A percentile compares a stretch with the other conserved stretches of the same genome.
phyloP scores from a whole-genome alignment of 2,113 vertebrate genomes.

The Bettongia penicillata region DNA sequence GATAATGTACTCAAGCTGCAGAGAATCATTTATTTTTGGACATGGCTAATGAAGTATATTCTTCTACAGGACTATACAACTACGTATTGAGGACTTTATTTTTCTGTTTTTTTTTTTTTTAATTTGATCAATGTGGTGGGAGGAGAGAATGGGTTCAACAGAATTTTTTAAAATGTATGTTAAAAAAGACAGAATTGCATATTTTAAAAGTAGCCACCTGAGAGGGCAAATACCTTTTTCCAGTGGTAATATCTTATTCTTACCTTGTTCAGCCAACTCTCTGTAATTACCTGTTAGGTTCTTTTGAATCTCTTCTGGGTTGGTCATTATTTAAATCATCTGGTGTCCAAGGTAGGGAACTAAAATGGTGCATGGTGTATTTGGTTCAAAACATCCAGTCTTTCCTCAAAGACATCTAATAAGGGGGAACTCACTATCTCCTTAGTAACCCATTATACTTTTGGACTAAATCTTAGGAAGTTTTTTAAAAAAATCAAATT shows the following conservation, averaged over 20 bases:
- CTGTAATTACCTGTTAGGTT: background rate
- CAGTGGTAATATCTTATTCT: background rate
- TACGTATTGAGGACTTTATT: background rate
- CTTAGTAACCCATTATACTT: background rate
- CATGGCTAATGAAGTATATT: background rate
- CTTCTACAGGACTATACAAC: background rate
- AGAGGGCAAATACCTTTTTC: background rate
- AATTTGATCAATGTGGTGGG: background rate
- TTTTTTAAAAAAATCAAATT: background rate
- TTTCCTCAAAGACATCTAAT: background rate
- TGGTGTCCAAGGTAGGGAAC: background rate
- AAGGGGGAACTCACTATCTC: background rate
- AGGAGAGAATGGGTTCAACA: background rate
- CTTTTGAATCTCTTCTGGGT: background rate
- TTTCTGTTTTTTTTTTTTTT: background rate
- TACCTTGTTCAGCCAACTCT: background rate
- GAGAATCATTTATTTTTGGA: background rate
- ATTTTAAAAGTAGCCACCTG: background rate
- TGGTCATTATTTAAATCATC: background rate
- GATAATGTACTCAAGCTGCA: background rate
- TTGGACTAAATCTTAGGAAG: background rate
- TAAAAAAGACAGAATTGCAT: background rate
- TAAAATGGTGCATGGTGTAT: background rate
- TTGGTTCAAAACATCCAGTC: background rate
- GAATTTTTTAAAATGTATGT: background rate